These are phyloP conservation scores for Xiphophorus birchmanni DNA, from an alignment of 2,797 vertebrate species.

Conservation along the genomic window DNA sequence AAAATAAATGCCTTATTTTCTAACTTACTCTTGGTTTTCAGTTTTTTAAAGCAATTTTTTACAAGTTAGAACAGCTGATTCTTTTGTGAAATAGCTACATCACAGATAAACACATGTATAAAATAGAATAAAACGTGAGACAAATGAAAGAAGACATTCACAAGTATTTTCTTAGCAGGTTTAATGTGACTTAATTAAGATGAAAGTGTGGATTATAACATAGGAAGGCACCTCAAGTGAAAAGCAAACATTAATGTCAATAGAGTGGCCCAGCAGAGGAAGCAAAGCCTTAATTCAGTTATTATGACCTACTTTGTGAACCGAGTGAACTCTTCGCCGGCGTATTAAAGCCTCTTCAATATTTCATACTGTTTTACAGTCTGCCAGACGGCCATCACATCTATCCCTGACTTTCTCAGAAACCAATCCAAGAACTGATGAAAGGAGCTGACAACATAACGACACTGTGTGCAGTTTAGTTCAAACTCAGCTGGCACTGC, in stretches of 20 bases:
- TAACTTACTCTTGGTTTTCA: not conserved
- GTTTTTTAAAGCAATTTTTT: not conserved
- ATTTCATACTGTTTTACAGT: conserved; percentile 55
- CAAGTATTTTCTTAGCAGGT: not conserved
- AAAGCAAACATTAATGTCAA: not conserved
- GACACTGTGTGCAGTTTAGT: conserved; percentile 18
- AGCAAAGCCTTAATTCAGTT: conserved; percentile 34
- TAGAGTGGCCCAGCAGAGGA: not conserved
- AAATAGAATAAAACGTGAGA: not conserved
- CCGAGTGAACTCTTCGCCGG: conserved; percentile 42
- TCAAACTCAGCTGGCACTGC: conserved; percentile 5
- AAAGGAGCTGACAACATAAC: conserved; percentile 36
- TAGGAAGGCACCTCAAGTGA: not conserved
- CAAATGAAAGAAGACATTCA: not conserved
- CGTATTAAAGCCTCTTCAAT: conserved; percentile 51
- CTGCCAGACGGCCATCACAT: conserved; percentile 9
- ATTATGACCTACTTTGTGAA: conserved; percentile 18
- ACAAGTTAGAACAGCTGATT: not conserved
- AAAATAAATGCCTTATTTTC: not conserved
- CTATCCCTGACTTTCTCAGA: conserved; percentile 32
- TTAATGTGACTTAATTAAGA: not conserved
- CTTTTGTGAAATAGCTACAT: not conserved
- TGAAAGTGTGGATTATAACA: not conserved
- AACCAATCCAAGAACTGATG: conserved; percentile 34
- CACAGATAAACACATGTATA: not conserved